Conservation (phyloP, 1,140 invertebrate species). For the Pogonognathellus flavescens region DNA sequence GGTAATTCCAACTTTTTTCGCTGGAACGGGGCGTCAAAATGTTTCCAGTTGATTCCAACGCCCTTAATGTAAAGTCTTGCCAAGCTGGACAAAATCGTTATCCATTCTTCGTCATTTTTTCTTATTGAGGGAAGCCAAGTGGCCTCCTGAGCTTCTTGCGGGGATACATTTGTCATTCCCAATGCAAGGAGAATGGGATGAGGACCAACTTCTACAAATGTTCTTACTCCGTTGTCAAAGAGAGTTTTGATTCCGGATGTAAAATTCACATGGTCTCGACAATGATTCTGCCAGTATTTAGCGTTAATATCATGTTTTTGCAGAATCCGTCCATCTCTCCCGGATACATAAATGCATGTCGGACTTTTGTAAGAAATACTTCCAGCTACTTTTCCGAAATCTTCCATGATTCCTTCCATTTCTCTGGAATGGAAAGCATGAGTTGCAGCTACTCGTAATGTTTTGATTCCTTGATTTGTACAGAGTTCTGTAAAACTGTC, state of each 20-base stretch:
- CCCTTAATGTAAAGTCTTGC: constrained; percentile 54
- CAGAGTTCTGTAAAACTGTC: constrained; percentile 10
- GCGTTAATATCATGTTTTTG: constrained; percentile 19
- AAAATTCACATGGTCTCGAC: constrained; percentile 53
- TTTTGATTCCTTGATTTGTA: constrained; percentile 42
- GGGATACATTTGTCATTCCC: constrained; percentile 42
- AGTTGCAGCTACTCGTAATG: constrained; percentile 16
- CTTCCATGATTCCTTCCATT: constrained; percentile 55
- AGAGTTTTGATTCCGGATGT: constrained; percentile 19
- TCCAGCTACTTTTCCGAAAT: constrained; percentile 37
- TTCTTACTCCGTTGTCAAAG: constrained; percentile 5
- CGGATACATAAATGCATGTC: constrained; percentile 32
- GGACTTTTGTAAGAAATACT: constrained; percentile 11
- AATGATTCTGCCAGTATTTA: constrained; percentile 52
- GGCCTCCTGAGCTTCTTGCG: constrained; percentile 21
- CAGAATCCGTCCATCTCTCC: constrained; percentile 9
- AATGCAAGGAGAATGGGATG: constrained; percentile 53
- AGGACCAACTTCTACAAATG: constrained; percentile 53
- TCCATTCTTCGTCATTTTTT: constrained; percentile 56
- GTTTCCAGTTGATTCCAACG: constrained; percentile 51
- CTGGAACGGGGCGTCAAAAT: background rate
- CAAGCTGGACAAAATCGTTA: constrained; percentile 42
- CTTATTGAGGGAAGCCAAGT: constrained; percentile 53
- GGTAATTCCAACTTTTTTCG: constrained; percentile 48
- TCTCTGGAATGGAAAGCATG: constrained; percentile 57